Conservation (phyloP, 1,140 invertebrate species). For the Drosophila asahinai region DNA sequence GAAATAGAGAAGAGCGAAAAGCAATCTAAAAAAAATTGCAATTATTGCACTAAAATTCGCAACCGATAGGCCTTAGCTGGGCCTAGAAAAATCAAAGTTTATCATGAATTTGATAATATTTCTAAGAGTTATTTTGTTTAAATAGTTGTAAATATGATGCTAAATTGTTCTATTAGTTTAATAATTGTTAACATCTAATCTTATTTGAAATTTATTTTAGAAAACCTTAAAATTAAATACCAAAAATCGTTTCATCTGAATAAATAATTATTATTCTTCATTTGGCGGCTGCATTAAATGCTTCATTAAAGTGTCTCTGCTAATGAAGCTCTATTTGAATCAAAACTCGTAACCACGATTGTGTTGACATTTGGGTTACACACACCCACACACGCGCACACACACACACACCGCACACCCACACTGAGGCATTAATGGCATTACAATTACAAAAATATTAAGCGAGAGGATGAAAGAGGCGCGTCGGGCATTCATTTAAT, state of each 20-base stretch:
- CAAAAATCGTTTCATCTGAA: not conserved
- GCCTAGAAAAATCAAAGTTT: too few species aligned
- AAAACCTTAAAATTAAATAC: not conserved
- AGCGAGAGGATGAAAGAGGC: slow-evolving; percentile 18
- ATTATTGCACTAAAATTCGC: not conserved
- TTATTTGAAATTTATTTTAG: too few species aligned
- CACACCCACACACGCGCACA: not conserved
- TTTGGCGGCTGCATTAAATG: not conserved
- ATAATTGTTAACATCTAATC: not conserved
- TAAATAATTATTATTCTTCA: not conserved
- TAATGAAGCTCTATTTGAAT: slow-evolving; percentile 47
- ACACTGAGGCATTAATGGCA: slow-evolving; percentile 33
- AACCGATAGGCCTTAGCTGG: too few species aligned
- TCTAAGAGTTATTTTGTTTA: not conserved
- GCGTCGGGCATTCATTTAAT: slow-evolving; percentile 58
- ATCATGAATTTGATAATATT: too few species aligned
- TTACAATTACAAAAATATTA: slow-evolving; percentile 47
- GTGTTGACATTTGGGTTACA: slow-evolving; percentile 45
- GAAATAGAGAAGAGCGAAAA: not conserved
- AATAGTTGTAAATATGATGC: not conserved
- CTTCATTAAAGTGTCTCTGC: slow-evolving; percentile 2
- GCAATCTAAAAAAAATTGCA: not conserved
- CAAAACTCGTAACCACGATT: slow-evolving; percentile 41
- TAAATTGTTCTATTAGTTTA: not conserved
- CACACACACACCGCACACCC: not conserved